phyloP scores from a whole-genome alignment of 2,888 invertebrate species.

The Tetanocera ferruginea region DNA sequence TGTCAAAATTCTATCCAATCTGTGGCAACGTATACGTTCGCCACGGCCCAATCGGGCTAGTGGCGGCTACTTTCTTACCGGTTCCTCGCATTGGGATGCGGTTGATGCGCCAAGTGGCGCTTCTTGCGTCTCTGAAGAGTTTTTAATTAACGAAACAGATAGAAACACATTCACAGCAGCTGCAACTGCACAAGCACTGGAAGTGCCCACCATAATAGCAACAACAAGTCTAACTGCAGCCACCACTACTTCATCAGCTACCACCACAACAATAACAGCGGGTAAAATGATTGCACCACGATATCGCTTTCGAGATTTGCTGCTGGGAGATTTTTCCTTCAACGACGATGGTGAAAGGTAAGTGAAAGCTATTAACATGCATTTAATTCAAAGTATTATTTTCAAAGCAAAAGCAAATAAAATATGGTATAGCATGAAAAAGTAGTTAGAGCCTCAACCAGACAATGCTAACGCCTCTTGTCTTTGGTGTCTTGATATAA shows the following conservation, averaged over 20 bases:
- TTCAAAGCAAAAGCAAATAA: no score
- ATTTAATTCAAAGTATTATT: background rate
- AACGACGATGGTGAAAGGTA: constrained; percentile 85
- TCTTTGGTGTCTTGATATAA: background rate
- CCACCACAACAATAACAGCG: constrained; percentile 53
- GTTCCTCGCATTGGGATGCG: constrained; percentile 57
- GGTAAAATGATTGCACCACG: constrained; percentile 73
- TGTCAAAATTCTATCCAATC: constrained; percentile 65
- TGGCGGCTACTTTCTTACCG: constrained; percentile 67
- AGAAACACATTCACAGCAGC: constrained; percentile 54
- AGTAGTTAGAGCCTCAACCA: background rate
- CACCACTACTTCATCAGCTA: constrained; percentile 40
- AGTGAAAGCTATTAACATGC: constrained; percentile 61
- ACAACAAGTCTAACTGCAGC: constrained; percentile 40
- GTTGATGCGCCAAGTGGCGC: constrained; percentile 52
- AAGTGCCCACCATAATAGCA: constrained; percentile 39
- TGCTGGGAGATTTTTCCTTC: constrained; percentile 82
- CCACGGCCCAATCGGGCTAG: constrained; percentile 70
- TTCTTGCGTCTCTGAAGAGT: constrained; percentile 55
- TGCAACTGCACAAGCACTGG: constrained; percentile 40
- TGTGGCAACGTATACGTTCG: constrained; percentile 69
- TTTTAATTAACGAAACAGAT: constrained; percentile 64
- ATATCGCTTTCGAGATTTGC: constrained; percentile 82
- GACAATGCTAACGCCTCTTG: background rate
- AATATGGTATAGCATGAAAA: no score